Percentiles rank a stretch among this genome's conserved stretches.
Evolutionary conservation across 2,113 vertebrate species (phyloP).

Genomic region (Nannospalax galili): DNA sequence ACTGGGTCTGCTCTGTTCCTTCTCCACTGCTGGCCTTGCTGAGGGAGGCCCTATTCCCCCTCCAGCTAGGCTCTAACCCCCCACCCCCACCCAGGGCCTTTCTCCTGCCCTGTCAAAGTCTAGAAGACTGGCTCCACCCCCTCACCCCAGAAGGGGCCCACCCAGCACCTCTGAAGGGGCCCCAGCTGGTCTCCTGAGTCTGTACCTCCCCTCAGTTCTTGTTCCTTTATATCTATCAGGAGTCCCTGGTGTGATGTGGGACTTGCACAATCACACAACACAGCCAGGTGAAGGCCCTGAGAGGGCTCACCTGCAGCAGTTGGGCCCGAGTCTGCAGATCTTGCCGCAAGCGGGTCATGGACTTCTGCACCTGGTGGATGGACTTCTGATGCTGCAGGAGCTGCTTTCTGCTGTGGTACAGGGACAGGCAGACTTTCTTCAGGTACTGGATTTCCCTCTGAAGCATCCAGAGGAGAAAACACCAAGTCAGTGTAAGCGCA

Average conservation of each 20-base stretch:
- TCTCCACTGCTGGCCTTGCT: too few relatives aligned
- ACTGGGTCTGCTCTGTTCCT: background rate
- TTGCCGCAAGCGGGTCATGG: conserved; percentile 57
- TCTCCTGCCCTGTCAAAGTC: background rate
- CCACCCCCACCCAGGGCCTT: background rate
- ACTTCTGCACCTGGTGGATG: conserved; percentile 72
- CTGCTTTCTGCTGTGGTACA: conserved; percentile 80
- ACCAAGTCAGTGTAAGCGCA: rapidly evolving
- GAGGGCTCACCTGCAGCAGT: background rate
- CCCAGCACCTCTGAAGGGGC: rapidly evolving
- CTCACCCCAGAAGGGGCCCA: too few relatives aligned
- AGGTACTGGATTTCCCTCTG: conserved; percentile 85
- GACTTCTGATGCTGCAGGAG: conserved; percentile 83
- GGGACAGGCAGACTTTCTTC: conserved; percentile 65
- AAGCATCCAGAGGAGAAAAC: background rate
- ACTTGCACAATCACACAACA: background rate
- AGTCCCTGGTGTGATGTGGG: background rate
- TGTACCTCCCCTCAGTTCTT: background rate
- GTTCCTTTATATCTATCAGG: background rate
- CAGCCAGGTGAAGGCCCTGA: background rate
- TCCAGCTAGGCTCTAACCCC: too few relatives aligned
- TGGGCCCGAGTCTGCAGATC: conserved; percentile 47
- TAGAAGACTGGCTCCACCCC: background rate
- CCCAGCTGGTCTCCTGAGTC: rapidly evolving
- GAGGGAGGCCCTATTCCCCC: background rate